Base-by-base conservation (phyloP, 2,888 invertebrate species). In the Hetaerina titia region DNA sequence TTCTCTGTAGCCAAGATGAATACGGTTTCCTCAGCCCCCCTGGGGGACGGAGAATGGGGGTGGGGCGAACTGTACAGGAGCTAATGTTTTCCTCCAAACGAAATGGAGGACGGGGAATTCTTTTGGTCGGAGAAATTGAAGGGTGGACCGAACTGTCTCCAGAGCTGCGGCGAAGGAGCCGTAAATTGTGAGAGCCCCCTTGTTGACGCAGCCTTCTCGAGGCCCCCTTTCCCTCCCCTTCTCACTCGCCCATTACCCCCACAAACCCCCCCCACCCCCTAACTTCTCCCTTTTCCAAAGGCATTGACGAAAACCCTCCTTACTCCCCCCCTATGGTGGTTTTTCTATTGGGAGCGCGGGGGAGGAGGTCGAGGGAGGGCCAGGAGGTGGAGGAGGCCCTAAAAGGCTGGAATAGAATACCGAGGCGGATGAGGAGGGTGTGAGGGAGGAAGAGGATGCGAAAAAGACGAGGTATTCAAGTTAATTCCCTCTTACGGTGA, bases 281-380 rank as follows among this genome's bases (percentile, higher is more conserved):
- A 7, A 22, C 13, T 19, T 31, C 81, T 69, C 63, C 56, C 22
- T 4, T 92, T 92, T 69, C 92, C 64, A 45, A 69, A 69, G 31
- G 92, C 64, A 92, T 92, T 92, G 92, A 92, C 92, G 92, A 74
- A 92, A 92, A 56, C 92, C 45, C n/a, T 92, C 92, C 92, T 17
- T 92, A 19, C n/a, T 69, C 92, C 92, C 8, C 69, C 92, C 69
- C 69, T n/a, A 45, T 74, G 69, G 9, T 57, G 92, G 92, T 74
- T 92, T 81, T 92, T 56, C 56, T 45, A 69, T 89, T 56, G 22
- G 22, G 22, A 57, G 92, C n/a, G 9, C 19, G 92, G 90, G 57
- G 63, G 11, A 22, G 22, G 89, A 11, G 81, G 81, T 4, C 8
- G 7, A 89, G 89, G 4, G 89, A 56, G 9, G n/a, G 56, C 8